Evolutionary conservation across 2,113 vertebrate species (phyloP), one percentile per base, ranked within the genome.

Genomic region (Thinocorus orbignyianus): DNA sequence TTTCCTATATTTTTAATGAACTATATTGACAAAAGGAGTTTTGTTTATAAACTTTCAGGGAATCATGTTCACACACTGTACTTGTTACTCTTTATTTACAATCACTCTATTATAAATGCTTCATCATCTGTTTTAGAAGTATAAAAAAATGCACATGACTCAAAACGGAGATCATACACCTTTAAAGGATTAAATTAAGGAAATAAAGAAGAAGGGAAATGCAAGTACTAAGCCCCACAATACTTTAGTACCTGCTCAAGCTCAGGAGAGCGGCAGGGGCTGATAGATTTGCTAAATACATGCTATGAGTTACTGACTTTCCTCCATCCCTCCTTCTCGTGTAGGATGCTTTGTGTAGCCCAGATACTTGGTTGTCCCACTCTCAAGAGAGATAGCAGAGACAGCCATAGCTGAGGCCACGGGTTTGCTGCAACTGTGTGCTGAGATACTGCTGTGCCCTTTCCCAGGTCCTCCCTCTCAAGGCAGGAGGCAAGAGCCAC

Each of bases 341-440:
- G 31, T 20, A 62, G 35, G 24, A 24, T 68, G 16, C 20, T 69
- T 82, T 52, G 15, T 41, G 2, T 17, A 46, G 28, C 20, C 30
- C 61, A 64, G 16, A 33, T 25, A 28, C n/a, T 24, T 52, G 42
- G 7, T 30, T 17, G 13, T 41, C 51, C 13, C 20, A 10, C 11
- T 80, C 11, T 57, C 11, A 22, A 33, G 41, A 33, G 54, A 33
- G 68, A 16, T 22, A 7, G 5, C 7, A 15, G 48, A 64, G 28
- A 37, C 42, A 66, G 33, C 41, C 57, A 46, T 5, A 62, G 18
- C 52, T 46, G 37, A 78, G 42, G 28, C 8, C 37, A 42, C 4
- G 3, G 0, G 1, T 17, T 46, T 64, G 15, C 7, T 74, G 30
- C 0, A 2, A 46, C 22, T 22, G 9, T 6, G 17, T n/a, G 39